phyloP scores from a whole-genome alignment of 2,797 vertebrate genomes.

The Galaxias olidus region DNA sequence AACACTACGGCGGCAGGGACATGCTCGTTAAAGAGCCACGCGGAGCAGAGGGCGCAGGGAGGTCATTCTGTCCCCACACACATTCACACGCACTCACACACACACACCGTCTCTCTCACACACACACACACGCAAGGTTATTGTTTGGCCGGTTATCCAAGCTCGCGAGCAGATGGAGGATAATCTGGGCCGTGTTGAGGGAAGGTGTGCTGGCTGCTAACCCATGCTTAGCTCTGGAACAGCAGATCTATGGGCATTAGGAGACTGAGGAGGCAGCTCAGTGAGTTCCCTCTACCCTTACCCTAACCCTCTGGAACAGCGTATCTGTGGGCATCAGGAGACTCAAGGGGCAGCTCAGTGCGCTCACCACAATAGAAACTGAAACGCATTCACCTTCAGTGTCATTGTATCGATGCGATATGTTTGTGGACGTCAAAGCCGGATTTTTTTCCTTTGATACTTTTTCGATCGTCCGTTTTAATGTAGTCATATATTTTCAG shows the following conservation, averaged over 20 bases:
- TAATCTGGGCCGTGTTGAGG: background rate
- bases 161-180: slow-evolving; percentile 55
- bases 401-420: too few relatives aligned
- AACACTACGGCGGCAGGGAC: too few relatives aligned
- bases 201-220: too few relatives aligned
- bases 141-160: too few relatives aligned
- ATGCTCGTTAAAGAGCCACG: too few relatives aligned
- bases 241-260: slow-evolving; percentile 57
- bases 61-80: background rate
- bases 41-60: background rate
- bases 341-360: slow-evolving; percentile 48
- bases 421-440: too few relatives aligned
- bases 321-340: slow-evolving; percentile 55
- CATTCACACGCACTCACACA: background rate
- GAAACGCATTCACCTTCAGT: background rate
- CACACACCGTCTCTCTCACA: background rate
- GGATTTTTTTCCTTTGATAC: too few relatives aligned
- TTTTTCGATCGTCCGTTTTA: too few relatives aligned
- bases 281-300: too few relatives aligned
- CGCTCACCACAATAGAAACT: slow-evolving; percentile 17
- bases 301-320: too few relatives aligned
- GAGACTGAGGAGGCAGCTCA: slow-evolving; percentile 50
- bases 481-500: too few relatives aligned
- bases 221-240: slow-evolving; percentile 58
- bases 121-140: slow-evolving; percentile 3